phyloP scores from a whole-genome alignment of 1,140 invertebrate species.

The Lordiphosa collinella region DNA sequence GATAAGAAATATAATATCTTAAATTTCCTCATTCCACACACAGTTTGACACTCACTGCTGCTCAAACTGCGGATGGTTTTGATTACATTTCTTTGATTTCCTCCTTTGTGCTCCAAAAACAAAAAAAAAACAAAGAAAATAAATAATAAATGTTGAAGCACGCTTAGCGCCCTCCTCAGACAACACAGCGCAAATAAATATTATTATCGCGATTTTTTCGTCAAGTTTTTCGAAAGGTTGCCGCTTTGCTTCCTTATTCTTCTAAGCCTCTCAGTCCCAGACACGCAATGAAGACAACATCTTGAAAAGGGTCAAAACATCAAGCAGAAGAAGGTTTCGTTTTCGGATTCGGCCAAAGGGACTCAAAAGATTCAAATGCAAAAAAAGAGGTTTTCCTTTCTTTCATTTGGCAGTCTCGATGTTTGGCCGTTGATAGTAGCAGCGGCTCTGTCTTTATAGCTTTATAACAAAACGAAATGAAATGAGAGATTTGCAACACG shows the following conservation, averaged over 20 bases:
- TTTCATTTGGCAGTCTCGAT: slow-evolving; percentile 22
- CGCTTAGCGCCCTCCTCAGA: not conserved
- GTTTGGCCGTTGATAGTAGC: slow-evolving; percentile 47
- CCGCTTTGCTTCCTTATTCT: too few relatives aligned
- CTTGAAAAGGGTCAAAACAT: slow-evolving; percentile 74
- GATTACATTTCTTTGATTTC: too few relatives aligned
- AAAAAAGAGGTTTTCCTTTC: slow-evolving; percentile 21
- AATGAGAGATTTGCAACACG: slow-evolving; percentile 64
- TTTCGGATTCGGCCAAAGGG: slow-evolving; percentile 26
- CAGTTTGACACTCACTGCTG: too few relatives aligned
- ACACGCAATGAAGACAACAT: slow-evolving; percentile 74
- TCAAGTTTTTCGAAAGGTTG: slow-evolving; percentile 1
- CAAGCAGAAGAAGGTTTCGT: slow-evolving; percentile 9
- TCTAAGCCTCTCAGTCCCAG: slow-evolving; percentile 31
- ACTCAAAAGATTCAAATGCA: slow-evolving; percentile 43
- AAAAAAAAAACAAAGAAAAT: not conserved
- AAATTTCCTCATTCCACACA: too few relatives aligned
- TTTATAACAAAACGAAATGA: slow-evolving; percentile 40
- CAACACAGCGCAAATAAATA: slow-evolving; percentile 57
- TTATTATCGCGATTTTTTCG: slow-evolving; percentile 60
- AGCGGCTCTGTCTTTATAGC: too few relatives aligned
- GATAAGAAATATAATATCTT: too few relatives aligned
- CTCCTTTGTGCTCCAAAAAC: not conserved
- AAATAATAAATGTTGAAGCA: not conserved
- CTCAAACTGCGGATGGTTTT: too few relatives aligned